A percentile compares a stretch with the other conserved stretches of the same genome.
Conservation (phyloP, 92 coral and sea anemone genomes). For the Epizoanthus illoricatus region DNA sequence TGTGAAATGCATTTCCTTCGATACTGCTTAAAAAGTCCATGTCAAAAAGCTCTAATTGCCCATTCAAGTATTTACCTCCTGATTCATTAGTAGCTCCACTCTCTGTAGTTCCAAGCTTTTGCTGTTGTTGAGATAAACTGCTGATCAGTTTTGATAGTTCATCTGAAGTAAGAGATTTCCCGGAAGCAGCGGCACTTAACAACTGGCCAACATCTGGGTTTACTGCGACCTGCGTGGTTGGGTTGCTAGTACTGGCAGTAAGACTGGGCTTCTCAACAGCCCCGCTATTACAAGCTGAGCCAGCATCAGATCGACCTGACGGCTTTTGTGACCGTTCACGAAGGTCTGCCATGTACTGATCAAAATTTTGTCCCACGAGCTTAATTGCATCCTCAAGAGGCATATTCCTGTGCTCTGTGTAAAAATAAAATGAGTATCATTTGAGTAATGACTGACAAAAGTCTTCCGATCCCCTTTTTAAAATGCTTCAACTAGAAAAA, state of each 20-base stretch:
- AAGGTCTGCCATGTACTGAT: constrained; percentile 98
- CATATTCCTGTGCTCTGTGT: constrained; percentile 99
- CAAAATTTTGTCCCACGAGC: constrained; percentile 98
- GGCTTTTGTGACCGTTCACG: constrained; percentile 72
- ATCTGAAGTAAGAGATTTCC: constrained; percentile 74
- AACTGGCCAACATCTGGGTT: constrained; percentile 48
- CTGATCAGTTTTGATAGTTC: constrained; percentile 87
- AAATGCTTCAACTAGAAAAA: constrained; percentile 20
- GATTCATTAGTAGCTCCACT: constrained; percentile 57
- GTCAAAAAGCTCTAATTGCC: constrained; percentile 9
- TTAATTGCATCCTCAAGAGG: constrained; percentile 99
- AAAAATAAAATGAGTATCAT: constrained; percentile 78
- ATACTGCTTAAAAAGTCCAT: background rate
- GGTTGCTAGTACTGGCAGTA: constrained; percentile 15
- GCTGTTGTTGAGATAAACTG: constrained; percentile 79
- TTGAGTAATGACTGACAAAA: constrained; percentile 40
- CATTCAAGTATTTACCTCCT: constrained; percentile 58
- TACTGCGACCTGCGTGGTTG: constrained; percentile 21
- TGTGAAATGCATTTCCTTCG: too few relatives aligned
- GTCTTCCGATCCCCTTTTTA: background rate
- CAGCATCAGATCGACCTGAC: constrained; percentile 45
- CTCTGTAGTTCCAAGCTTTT: constrained; percentile 63
- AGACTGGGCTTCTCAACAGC: constrained; percentile 60
- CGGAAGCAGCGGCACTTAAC: constrained; percentile 87
- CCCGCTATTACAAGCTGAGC: constrained; percentile 46